Evolutionary conservation across 2,888 invertebrate species (phyloP).

Genomic region (Lycocerus yunnanus): DNA sequence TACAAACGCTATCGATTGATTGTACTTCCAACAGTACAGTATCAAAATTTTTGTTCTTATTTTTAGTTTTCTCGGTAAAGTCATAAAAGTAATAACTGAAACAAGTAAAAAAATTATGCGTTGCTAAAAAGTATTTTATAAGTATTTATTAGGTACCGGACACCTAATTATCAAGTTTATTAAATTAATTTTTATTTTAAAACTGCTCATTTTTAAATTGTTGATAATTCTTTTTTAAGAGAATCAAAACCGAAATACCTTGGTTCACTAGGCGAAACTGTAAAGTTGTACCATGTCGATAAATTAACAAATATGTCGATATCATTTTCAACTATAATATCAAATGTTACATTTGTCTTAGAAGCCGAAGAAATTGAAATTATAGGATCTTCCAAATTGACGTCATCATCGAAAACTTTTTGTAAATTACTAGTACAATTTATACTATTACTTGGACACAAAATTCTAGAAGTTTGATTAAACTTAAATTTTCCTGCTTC

Average conservation of each 20-base stretch:
- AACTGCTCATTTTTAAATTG: too few species aligned
- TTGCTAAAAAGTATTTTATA: too few species aligned
- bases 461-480: conserved; percentile 63
- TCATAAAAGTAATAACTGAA: conserved; percentile 37
- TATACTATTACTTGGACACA: conserved; percentile 61
- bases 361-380: conserved; percentile 62
- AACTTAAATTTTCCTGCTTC: conserved; percentile 55
- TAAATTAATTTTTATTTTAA: too few species aligned
- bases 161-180: too few species aligned
- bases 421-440: conserved; percentile 23
- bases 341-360: conserved; percentile 60
- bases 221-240: background rate
- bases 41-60: conserved; percentile 42
- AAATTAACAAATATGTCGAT: conserved; percentile 63
- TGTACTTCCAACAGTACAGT: conserved; percentile 66
- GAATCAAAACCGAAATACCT: conserved; percentile 55
- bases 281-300: conserved; percentile 54
- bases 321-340: conserved; percentile 63
- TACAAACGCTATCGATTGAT: conserved; percentile 71
- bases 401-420: conserved; percentile 2
- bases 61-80: conserved; percentile 32
- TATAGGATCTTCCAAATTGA: conserved; percentile 41
- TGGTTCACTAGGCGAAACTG: conserved; percentile 60
- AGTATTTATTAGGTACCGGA: too few species aligned
- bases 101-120: background rate